phyloP scores from a whole-genome alignment of 2,113 vertebrate genomes.

The Caranx ignobilis region DNA sequence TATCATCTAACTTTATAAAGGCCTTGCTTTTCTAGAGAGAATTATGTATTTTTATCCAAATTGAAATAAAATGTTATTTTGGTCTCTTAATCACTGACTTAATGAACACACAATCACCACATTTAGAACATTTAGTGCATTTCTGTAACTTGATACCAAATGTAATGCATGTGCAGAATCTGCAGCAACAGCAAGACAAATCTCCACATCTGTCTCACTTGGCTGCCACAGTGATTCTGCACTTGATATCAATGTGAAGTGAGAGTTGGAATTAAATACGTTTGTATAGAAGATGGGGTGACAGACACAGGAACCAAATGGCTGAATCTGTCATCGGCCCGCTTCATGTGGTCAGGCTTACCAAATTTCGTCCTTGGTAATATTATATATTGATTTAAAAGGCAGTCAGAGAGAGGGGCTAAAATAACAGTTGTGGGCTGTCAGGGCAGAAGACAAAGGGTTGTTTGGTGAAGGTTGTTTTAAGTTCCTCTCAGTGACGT shows the following conservation, averaged over 20 bases:
- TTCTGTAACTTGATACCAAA: neutral
- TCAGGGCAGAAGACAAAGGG: conserved; percentile 76
- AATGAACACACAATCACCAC: neutral
- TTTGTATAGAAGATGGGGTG: conserved; percentile 14
- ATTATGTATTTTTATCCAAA: conserved; percentile 1
- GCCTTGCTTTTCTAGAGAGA: neutral
- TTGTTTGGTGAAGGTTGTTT: conserved; percentile 71
- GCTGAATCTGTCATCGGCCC: conserved; percentile 55
- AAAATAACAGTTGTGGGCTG: conserved; percentile 76
- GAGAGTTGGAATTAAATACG: conserved; percentile 39
- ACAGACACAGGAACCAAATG: conserved; percentile 60
- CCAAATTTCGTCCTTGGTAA: conserved; percentile 78
- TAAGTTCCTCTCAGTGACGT: conserved; percentile 50
- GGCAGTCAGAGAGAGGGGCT: conserved; percentile 62
- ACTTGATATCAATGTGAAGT: conserved; percentile 22
- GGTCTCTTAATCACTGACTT: neutral
- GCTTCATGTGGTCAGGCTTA: conserved; percentile 63
- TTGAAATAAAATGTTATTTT: neutral
- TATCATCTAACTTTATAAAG: neutral
- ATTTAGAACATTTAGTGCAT: neutral
- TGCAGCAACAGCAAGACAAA: conserved; percentile 27
- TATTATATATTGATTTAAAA: conserved; percentile 84
- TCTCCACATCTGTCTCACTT: conserved; percentile 31
- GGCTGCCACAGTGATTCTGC: conserved; percentile 9
- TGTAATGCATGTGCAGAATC: conserved; percentile 14